These are phyloP conservation scores for Anabacerthia variegaticeps DNA, from an alignment of 2,797 vertebrate genomes.

Conservation along the genomic window DNA sequence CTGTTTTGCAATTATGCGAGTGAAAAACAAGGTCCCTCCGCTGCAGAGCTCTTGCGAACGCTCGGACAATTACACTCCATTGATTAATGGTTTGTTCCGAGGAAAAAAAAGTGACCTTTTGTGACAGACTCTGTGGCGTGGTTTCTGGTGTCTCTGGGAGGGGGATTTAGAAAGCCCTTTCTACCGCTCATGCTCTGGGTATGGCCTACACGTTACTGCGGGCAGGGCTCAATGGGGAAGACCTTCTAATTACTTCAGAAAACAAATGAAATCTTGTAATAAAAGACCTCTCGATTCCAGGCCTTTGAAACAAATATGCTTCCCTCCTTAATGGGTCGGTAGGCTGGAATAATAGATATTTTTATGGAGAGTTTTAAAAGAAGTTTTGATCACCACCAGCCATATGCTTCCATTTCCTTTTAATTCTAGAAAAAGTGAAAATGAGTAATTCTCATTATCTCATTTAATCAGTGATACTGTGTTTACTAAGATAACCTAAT, in stretches of 20 bases:
- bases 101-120: constrained; percentile 74
- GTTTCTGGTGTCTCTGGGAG: constrained; percentile 55
- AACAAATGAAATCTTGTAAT: constrained; percentile 62
- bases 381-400: not conserved
- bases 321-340: constrained; percentile 29
- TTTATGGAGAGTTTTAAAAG: constrained; percentile 18
- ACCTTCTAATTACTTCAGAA: constrained; percentile 64
- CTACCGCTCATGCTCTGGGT: constrained; percentile 30
- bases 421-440: constrained; percentile 31
- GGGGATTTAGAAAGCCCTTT: constrained; percentile 55
- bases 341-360: constrained; percentile 48
- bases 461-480: constrained; percentile 15
- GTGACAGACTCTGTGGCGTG: constrained; percentile 66
- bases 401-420: not conserved
- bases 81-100: constrained; percentile 78
- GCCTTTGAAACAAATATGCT: constrained; percentile 41
- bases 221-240: constrained; percentile 47
- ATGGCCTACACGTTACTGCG: constrained; percentile 33
- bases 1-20: constrained; percentile 79
- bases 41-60: constrained; percentile 69
- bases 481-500: constrained; percentile 28
- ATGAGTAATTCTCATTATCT: constrained; percentile 17
- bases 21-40: constrained; percentile 69
- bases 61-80: constrained; percentile 73
- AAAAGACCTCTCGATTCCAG: constrained; percentile 42